Percentiles rank a stretch among this genome's conserved stretches.
Conservation (phyloP, 1,140 invertebrate genomes). For the Drosophila elegans region DNA sequence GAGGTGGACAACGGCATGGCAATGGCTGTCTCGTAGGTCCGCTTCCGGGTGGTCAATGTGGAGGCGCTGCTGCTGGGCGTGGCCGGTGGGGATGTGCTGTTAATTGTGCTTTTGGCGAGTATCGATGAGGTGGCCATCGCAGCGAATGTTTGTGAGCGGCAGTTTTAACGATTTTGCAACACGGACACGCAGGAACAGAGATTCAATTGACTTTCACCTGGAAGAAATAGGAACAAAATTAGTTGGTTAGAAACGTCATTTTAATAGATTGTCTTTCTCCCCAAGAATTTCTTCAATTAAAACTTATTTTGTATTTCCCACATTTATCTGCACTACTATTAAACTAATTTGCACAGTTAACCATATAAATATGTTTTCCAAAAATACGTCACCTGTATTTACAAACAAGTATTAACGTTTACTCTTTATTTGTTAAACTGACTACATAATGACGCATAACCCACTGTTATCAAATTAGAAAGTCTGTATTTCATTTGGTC, state of each 20-base stretch:
- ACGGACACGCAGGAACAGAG: slow-evolving; percentile 24
- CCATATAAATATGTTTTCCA: too few species aligned
- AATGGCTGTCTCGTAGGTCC: slow-evolving; percentile 78
- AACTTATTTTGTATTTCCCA: too few species aligned
- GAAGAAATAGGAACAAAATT: neutral
- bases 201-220: slow-evolving; percentile 17
- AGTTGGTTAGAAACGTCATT: neutral
- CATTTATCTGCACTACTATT: too few species aligned
- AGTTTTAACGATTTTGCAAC: slow-evolving; percentile 61
- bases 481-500: too few species aligned
- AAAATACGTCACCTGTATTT: too few species aligned
- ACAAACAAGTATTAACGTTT: too few species aligned
- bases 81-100: slow-evolving; percentile 48
- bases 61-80: slow-evolving; percentile 28
- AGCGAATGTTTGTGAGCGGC: slow-evolving; percentile 65
- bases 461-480: too few species aligned
- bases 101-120: slow-evolving; percentile 79
- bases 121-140: slow-evolving; percentile 84
- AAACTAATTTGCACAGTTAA: too few species aligned
- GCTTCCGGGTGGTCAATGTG: slow-evolving; percentile 71
- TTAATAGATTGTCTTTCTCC: too few species aligned
- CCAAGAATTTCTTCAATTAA: too few species aligned
- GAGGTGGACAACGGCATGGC: slow-evolving; percentile 61
- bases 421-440: too few species aligned
- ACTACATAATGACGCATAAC: too few species aligned